Evolutionary conservation across 2,888 invertebrate species (phyloP), one percentile per base, ranked within the genome.

Genomic region (Leptinotarsa tumamoca): DNA sequence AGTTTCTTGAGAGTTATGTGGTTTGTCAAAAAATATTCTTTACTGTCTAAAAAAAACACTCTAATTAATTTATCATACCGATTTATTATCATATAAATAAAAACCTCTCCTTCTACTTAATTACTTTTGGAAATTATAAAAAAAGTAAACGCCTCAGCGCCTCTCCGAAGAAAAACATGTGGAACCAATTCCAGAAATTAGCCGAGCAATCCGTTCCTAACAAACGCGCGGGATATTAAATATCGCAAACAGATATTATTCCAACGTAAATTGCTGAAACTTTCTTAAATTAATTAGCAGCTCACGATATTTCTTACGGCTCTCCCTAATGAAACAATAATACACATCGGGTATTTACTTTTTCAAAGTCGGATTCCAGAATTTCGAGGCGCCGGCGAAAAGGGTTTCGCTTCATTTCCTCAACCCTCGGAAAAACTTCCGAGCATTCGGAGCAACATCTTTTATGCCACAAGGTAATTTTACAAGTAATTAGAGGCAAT

Each of bases 401-500:
- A 78, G 78, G 85, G 85, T 85, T 86, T 85, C 84, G 86, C 85
- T 85, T 86, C 85, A 86, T 87, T 87, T 87, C 87, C 86, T 83
- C 82, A 82, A 81, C 84, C 84, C 83, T 80, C 82, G 82, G 85
- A 86, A 88, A 88, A 88, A 87, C 85, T 87, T 87, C 77, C 79
- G 77, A 81, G 82, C 83, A 80, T 83, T 82, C 81, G 83, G 80
- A 83, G 82, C 83, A 84, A 86, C 87, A 88, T 88, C 89, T 88
- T 88, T 88, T 88, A 87, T 87, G 87, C 88, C 89, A 87, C 87
- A 89, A 89, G 89, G 89, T 89, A 88, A 89, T 89, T 89, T 89
- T 87, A 88, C 89, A 89, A 89, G 89, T 89, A 89, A 89, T 89
- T 89, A 89, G 87, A 88, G 87, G 88, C 88, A 89, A 89, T 89